These are phyloP conservation scores for Tigriopus japonicus DNA, from an alignment of 1,140 invertebrate genomes.

Conservation along the genomic window DNA sequence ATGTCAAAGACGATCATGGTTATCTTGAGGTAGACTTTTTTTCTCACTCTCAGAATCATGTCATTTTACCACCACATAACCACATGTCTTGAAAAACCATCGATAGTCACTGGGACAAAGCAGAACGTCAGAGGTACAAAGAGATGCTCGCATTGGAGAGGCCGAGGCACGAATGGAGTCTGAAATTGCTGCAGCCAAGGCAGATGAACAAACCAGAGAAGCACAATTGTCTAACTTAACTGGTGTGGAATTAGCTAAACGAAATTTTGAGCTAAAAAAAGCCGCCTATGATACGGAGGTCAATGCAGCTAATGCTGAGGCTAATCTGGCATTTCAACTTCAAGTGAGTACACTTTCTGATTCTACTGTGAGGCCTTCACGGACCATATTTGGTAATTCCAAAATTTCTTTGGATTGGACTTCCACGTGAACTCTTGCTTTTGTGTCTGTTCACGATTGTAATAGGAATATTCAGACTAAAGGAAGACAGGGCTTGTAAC, in stretches of 20 bases:
- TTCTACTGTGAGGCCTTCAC: too few species aligned
- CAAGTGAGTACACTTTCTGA: slow-evolving; percentile 43
- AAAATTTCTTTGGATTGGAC: too few species aligned
- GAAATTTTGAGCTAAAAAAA: slow-evolving; percentile 90
- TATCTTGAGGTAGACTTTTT: neutral
- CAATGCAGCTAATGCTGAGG: slow-evolving; percentile 52
- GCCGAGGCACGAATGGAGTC: slow-evolving; percentile 73
- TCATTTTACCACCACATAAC: too few species aligned
- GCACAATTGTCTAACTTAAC: slow-evolving; percentile 68
- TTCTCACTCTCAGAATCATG: too few species aligned
- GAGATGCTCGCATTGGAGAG: slow-evolving; percentile 74
- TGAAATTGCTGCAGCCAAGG: slow-evolving; percentile 73
- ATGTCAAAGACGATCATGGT: slow-evolving; percentile 36
- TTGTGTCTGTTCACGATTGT: too few species aligned
- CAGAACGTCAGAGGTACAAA: slow-evolving; percentile 81
- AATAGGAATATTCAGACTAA: too few species aligned
- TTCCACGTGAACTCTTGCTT: too few species aligned
- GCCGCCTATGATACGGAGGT: slow-evolving; percentile 82
- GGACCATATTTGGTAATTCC: too few species aligned
- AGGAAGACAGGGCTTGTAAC: too few species aligned
- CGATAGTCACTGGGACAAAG: slow-evolving; percentile 56
- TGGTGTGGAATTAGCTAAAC: slow-evolving; percentile 80
- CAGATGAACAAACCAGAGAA: slow-evolving; percentile 85
- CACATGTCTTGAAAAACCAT: too few species aligned
- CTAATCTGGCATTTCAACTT: slow-evolving; percentile 80